Percentiles rank a stretch among this genome's conserved stretches.
phyloP scores from a whole-genome alignment of 35 echinoderm and acorn worm genomes.

The Nesometra sesokonis region DNA sequence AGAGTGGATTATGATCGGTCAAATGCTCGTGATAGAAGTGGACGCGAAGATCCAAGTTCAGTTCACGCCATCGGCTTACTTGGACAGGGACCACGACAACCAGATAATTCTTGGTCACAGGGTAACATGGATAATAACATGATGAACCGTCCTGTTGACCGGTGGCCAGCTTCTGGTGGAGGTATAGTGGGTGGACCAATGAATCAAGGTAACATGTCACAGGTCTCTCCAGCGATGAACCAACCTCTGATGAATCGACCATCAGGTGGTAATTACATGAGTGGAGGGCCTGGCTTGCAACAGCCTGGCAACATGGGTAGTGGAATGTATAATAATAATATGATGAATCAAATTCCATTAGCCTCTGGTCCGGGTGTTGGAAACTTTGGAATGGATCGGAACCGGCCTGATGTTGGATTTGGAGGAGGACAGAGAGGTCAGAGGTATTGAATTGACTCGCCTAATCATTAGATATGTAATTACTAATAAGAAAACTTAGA shows the following conservation, averaged over 20 bases:
- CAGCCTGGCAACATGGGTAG: background rate
- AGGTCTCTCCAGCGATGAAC: background rate
- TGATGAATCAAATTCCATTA: background rate
- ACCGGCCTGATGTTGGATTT: background rate
- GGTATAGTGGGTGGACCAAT: background rate
- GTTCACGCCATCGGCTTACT: background rate
- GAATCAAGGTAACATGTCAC: background rate
- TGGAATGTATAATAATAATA: background rate
- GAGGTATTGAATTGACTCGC: background rate
- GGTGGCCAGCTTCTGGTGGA: background rate
- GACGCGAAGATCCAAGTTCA: background rate
- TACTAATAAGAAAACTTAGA: background rate
- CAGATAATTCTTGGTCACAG: conserved; percentile 9
- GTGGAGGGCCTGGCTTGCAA: conserved; percentile 20
- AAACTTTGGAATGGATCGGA: background rate
- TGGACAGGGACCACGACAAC: background rate
- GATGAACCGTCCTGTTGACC: background rate
- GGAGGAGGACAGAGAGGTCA: background rate
- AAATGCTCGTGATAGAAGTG: conserved; percentile 1
- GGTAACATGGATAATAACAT: background rate
- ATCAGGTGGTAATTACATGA: background rate
- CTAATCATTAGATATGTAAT: too few relatives aligned
- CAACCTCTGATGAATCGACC: background rate
- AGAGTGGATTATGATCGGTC: background rate
- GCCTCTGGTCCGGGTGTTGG: background rate